Evolutionary conservation across 2,113 vertebrate genomes (phyloP), one percentile per base, ranked within the genome.

Genomic region (Arvicanthis niloticus): DNA sequence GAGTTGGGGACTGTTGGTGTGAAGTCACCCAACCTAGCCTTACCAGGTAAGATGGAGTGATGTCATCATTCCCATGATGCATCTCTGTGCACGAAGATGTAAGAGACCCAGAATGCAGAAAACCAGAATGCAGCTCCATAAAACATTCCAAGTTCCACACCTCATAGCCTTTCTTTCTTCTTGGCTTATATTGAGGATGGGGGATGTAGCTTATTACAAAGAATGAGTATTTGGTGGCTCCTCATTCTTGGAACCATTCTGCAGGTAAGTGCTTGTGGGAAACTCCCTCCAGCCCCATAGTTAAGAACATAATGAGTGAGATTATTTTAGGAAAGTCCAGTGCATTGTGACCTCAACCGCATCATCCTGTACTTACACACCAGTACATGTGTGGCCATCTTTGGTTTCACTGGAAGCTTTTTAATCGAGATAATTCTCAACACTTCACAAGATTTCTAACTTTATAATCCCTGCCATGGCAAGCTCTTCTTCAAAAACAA

Each of bases 241-340:
- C 95, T 98, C 97, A 97, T 96, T 97, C 96, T 96, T 97, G 72
- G 84, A 96, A 97, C 91, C 97, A 89, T 96, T 96, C 96, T 96
- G 75, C 96, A 96, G 95, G 97, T 98, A 94, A 96, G 96, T 94
- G 15, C 53, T 76, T 86, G 4, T 34, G 34, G 34, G 40, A 94
- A 93, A 93, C 92, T 76, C 94, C 45, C 70, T 96, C n/a, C 94
- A 73, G 22, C n/a, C 75, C 88, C 67, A 89, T 62, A 85, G 60
- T 89, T 80, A 58, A 80, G 93, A 94, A 95, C 56, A 60, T 65
- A 93, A 84, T 86, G 73, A 91, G 65, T 94, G 84, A 68, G 53
- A 92, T 96, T 89, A 92, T 92, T 97, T 95, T 90, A 94, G 80
- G 93, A 96, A 96, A 93, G 60, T 76, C 58, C 77, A 92, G 56